Evolutionary conservation across 2,888 invertebrate species (phyloP).

Genomic region (Cantharis lateralis): DNA sequence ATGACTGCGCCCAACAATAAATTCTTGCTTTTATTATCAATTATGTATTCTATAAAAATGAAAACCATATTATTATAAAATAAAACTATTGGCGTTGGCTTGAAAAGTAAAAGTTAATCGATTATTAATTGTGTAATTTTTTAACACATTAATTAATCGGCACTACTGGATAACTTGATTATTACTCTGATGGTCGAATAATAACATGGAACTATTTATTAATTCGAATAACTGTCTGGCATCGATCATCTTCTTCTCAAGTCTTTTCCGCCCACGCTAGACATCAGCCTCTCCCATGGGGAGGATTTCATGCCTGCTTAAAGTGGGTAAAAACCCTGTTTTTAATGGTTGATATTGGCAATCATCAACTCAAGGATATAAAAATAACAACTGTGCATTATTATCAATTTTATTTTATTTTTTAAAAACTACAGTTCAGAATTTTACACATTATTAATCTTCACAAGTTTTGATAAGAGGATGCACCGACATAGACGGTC

Average conservation of each 20-base stretch:
- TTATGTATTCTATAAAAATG: too few relatives aligned
- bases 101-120: neutral
- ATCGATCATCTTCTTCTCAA: too few relatives aligned
- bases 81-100: neutral
- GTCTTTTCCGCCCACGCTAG: too few relatives aligned
- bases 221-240: neutral
- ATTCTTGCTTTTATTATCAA: too few relatives aligned
- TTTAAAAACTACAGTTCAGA: neutral
- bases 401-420: neutral
- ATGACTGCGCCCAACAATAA: too few relatives aligned
- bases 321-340: too few relatives aligned
- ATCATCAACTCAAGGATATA: too few relatives aligned
- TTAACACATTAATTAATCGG: neutral
- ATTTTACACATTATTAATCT: neutral
- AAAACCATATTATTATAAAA: neutral
- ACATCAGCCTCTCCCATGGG: too few relatives aligned
- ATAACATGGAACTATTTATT: too few relatives aligned
- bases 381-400: neutral
- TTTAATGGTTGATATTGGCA: too few relatives aligned
- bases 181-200: neutral
- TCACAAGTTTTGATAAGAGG: slow-evolving; percentile 62
- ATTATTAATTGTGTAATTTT: neutral
- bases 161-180: neutral
- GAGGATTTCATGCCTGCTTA: too few relatives aligned
- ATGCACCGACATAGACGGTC: slow-evolving; percentile 65